Conservation (phyloP, 2,888 invertebrate genomes). For the Thera obeliscata region DNA sequence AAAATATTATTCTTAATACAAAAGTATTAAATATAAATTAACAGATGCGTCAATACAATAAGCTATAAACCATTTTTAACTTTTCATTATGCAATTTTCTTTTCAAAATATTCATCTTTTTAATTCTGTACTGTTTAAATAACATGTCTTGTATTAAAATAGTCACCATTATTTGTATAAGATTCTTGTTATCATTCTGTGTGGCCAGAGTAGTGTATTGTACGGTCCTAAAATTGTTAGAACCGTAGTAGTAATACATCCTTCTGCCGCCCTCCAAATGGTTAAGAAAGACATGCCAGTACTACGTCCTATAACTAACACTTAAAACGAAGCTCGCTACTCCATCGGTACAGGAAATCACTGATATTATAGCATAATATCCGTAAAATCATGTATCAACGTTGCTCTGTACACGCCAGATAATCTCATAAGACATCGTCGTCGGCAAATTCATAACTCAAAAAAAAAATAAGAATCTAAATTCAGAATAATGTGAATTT, state of each 20-base stretch:
- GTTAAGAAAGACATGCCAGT: slow-evolving; percentile 5
- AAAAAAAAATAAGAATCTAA: neutral
- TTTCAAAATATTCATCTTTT: neutral
- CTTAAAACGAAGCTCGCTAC: slow-evolving; percentile 11
- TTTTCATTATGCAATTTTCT: neutral
- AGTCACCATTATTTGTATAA: neutral
- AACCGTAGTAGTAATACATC: slow-evolving; percentile 13
- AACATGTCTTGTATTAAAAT: neutral
- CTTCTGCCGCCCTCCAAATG: neutral
- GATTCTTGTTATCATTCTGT: neutral
- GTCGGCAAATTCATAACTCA: neutral
- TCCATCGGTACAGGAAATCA: slow-evolving; percentile 7
- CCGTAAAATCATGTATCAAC: slow-evolving; percentile 15
- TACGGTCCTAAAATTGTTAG: slow-evolving; percentile 15
- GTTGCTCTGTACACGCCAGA: slow-evolving; percentile 1
- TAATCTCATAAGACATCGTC: neutral
- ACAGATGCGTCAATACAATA: slow-evolving; percentile 3
- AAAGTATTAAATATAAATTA: slow-evolving; percentile 1
- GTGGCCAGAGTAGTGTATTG: neutral
- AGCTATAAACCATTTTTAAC: neutral
- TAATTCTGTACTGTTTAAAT: neutral
- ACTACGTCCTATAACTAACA: slow-evolving; percentile 17
- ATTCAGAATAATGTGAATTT: too few relatives aligned
- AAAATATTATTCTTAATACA: neutral
- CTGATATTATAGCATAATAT: neutral